Percentiles rank a stretch among this genome's conserved stretches.
These are phyloP conservation scores for Cairina moschata DNA, from an alignment of 2,113 vertebrate genomes.

Conservation along the genomic window DNA sequence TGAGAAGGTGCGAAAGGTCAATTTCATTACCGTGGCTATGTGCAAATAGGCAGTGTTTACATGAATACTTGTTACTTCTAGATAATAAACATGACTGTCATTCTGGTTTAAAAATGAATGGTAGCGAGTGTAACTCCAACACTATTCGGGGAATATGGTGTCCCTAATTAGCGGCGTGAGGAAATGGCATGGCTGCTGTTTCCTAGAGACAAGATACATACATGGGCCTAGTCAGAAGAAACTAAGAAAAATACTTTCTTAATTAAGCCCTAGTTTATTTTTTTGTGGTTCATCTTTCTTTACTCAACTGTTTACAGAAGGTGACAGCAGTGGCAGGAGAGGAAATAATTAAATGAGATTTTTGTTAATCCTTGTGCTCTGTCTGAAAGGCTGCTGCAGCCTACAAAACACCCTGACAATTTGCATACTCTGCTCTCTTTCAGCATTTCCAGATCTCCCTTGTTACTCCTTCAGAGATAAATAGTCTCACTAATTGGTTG, in stretches of 20 bases:
- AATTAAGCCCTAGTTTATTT: conserved; percentile 60
- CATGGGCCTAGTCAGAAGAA: conserved; percentile 13
- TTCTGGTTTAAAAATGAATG: conserved; percentile 66
- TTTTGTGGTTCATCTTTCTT: conserved; percentile 35
- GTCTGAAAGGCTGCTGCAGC: not conserved
- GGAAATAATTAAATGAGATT: conserved; percentile 36
- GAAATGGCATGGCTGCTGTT: conserved; percentile 47
- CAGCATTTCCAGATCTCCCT: not conserved
- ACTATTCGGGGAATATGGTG: conserved; percentile 36
- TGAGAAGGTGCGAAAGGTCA: conserved; percentile 61
- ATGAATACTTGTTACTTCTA: conserved; percentile 36
- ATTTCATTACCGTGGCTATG: conserved; percentile 18
- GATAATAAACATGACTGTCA: conserved; percentile 41
- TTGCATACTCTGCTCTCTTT: not conserved
- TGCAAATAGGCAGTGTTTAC: conserved; percentile 63
- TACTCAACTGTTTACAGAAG: conserved; percentile 44
- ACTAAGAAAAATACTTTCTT: conserved; percentile 3
- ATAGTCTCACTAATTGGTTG: not conserved
- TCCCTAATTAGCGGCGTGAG: conserved; percentile 72
- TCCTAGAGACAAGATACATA: conserved; percentile 31
- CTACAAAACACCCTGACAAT: not conserved
- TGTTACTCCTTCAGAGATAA: conserved; percentile 14
- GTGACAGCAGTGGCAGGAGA: conserved; percentile 34
- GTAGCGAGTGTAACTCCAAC: not conserved
- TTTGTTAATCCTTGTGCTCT: not conserved